These are phyloP conservation scores for Apocheima hispidaria DNA, from an alignment of 2,888 invertebrate genomes.

Conservation along the genomic window DNA sequence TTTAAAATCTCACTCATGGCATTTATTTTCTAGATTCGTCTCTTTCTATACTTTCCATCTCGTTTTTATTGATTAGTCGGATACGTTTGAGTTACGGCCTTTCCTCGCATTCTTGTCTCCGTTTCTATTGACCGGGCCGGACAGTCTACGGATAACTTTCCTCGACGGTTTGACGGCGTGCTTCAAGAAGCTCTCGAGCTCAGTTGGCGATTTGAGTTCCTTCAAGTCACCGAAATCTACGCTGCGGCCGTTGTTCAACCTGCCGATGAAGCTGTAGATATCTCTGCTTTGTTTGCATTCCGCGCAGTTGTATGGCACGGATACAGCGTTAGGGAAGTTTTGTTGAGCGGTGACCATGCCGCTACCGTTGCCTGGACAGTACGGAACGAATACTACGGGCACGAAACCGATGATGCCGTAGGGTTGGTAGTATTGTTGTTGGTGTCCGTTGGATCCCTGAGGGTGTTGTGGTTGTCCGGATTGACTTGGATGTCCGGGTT, in stretches of 20 bases:
- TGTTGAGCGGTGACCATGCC: conserved; percentile 81
- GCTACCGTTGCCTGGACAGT: conserved; percentile 85
- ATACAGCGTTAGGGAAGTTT: conserved; percentile 87
- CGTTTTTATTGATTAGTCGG: conserved; percentile 50
- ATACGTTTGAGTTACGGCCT: conserved; percentile 18
- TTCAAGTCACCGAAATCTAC: conserved; percentile 69
- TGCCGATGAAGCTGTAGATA: conserved; percentile 67
- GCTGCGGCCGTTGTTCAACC: conserved; percentile 72
- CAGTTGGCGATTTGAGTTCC: conserved; percentile 71
- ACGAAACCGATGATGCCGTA: conserved; percentile 89
- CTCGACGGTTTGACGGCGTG: conserved; percentile 73
- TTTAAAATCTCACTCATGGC: conserved; percentile 42
- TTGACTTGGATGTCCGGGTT: conserved; percentile 17
- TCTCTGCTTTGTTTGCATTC: conserved; percentile 81
- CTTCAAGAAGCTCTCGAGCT: conserved; percentile 73
- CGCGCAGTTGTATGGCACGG: conserved; percentile 87
- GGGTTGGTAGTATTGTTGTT: conserved; percentile 68
- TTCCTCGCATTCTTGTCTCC: conserved; percentile 22
- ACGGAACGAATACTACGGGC: conserved; percentile 90
- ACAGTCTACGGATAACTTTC: conserved; percentile 67
- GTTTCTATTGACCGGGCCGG: conserved; percentile 49
- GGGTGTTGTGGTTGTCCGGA: conserved; percentile 19
- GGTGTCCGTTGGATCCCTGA: conserved; percentile 49
- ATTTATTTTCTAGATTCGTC: conserved; percentile 41
- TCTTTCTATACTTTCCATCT: conserved; percentile 41